Percentiles rank a stretch among this genome's conserved stretches.
Conservation (phyloP, 2,888 invertebrate genomes). For the Nomada ferruginata region DNA sequence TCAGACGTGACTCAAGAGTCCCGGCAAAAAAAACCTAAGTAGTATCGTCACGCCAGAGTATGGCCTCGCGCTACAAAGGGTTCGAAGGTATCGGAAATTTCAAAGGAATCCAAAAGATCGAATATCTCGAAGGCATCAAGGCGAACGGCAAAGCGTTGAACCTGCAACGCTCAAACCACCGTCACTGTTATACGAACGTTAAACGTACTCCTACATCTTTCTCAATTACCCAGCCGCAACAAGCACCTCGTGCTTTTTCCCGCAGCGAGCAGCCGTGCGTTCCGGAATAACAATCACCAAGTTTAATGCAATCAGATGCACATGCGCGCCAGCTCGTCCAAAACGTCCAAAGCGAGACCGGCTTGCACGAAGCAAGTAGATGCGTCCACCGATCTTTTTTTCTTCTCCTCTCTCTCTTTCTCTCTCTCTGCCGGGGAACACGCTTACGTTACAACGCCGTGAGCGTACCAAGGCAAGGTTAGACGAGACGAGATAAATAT, state of each 20-base stretch:
- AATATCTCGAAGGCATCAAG: too few species aligned
- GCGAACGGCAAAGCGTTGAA: too few species aligned
- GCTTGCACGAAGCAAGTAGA: conserved; percentile 8
- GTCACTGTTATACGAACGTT: not conserved
- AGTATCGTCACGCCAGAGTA: too few species aligned
- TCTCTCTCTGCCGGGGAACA: conserved; percentile 1
- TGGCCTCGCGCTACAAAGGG: too few species aligned
- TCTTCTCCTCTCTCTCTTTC: not conserved
- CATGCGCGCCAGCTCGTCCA: conserved; percentile 9
- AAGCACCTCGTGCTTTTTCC: not conserved
- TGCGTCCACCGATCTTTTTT: conserved; percentile 34
- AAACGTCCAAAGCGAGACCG: conserved; percentile 41
- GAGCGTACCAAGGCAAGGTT: conserved; percentile 22
- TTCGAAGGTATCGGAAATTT: too few species aligned
- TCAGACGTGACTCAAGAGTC: too few species aligned
- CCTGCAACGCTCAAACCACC: too few species aligned
- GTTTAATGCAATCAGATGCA: conserved; percentile 56
- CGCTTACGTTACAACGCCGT: conserved; percentile 32
- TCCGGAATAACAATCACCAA: conserved; percentile 34
- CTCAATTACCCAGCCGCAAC: conserved; percentile 14
- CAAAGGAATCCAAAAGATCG: too few species aligned
- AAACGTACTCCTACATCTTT: not conserved
- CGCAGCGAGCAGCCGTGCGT: not conserved
- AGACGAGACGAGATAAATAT: conserved; percentile 56
- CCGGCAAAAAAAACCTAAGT: too few species aligned